These are phyloP conservation scores for Chouioia cunea DNA, from an alignment of 2,888 invertebrate genomes.

Conservation along the genomic window DNA sequence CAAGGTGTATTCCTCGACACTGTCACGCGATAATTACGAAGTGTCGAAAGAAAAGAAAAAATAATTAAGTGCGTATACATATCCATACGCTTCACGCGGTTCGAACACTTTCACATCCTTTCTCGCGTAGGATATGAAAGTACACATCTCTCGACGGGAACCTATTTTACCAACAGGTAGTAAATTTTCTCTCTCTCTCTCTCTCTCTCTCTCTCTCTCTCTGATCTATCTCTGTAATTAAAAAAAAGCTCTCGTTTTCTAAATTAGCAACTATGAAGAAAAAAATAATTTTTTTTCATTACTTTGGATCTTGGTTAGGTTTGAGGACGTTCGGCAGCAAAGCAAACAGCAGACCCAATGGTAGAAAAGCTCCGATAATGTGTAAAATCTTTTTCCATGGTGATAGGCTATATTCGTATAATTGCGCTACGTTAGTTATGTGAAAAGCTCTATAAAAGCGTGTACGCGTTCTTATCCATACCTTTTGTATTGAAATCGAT, in stretches of 20 bases:
- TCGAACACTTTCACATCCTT: constrained; percentile 38
- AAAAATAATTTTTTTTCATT: constrained; percentile 8
- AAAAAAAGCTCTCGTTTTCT: neutral
- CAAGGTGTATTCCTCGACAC: too few species aligned
- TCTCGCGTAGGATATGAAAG: constrained; percentile 27
- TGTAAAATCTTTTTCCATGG: constrained; percentile 77
- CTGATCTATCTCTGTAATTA: neutral
- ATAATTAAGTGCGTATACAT: too few species aligned
- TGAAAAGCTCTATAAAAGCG: neutral
- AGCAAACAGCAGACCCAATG: constrained; percentile 79
- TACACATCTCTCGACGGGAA: constrained; percentile 12
- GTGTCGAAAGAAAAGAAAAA: too few species aligned
- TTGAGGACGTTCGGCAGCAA: constrained; percentile 71
- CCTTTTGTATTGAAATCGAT: constrained; percentile 31
- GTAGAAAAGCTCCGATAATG: constrained; percentile 77
- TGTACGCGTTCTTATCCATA: neutral
- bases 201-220: too few species aligned
- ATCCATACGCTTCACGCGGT: neutral
- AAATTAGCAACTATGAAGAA: neutral
- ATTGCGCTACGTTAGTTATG: constrained; percentile 5
- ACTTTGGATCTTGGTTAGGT: neutral
- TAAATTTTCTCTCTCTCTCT: constrained; percentile 23
- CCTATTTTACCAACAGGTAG: constrained; percentile 44
- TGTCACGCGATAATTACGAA: too few species aligned
- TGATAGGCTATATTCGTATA: constrained; percentile 55